Conservation (phyloP, 2,113 vertebrate species). For the Crotalus helleri region DNA sequence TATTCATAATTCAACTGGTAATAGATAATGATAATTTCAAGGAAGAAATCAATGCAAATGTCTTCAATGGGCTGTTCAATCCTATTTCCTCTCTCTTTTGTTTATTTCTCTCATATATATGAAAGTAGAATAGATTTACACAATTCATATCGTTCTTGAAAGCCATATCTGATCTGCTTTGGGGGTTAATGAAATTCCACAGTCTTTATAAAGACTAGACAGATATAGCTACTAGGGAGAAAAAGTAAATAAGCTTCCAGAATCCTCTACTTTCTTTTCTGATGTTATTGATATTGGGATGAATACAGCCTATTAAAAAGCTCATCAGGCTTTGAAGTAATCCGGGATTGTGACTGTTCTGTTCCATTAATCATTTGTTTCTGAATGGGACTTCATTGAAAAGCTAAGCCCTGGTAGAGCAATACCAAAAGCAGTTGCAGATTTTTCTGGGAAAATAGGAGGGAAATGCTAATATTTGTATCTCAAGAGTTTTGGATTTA, state of each 20-base stretch:
- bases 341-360: neutral
- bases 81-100: conserved; percentile 54
- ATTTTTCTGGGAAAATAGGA: neutral
- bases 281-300: neutral
- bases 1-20: conserved; percentile 29
- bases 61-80: conserved; percentile 53
- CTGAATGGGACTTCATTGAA: neutral
- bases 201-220: conserved; percentile 37
- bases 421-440: neutral
- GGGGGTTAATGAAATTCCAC: conserved; percentile 27
- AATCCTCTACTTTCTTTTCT: neutral
- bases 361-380: conserved; percentile 1
- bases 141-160: conserved; percentile 38
- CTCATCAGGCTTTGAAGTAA: conserved; percentile 15
- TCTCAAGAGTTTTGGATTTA: too few relatives aligned
- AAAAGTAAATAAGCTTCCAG: neutral
- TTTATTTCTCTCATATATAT: conserved; percentile 48
- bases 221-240: conserved; percentile 22
- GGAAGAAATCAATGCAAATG: conserved; percentile 64
- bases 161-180: conserved; percentile 54
- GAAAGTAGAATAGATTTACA: conserved; percentile 56
- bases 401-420: neutral
- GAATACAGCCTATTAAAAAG: conserved; percentile 25
- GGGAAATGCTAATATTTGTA: neutral
- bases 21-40: conserved; percentile 45